A percentile compares a stretch with the other conserved stretches of the same genome.
Conservation (phyloP, 1,140 invertebrate genomes). For the Arion vulgaris region DNA sequence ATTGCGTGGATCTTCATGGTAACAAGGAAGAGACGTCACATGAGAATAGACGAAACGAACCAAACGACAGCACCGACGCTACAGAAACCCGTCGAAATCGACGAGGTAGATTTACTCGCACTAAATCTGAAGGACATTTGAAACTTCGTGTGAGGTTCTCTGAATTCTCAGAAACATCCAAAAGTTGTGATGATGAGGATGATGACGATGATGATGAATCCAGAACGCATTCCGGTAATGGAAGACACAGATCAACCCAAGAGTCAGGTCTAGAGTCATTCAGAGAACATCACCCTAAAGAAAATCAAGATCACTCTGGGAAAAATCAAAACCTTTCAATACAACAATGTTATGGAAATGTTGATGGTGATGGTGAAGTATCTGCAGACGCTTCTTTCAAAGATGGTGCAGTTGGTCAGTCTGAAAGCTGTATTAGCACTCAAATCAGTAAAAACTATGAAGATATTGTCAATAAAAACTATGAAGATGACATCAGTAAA, state of each 20-base stretch:
- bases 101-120: slow-evolving; percentile 13
- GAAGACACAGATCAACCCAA: neutral
- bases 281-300: neutral
- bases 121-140: slow-evolving; percentile 31
- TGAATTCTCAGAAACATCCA: slow-evolving; percentile 1
- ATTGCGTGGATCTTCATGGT: too few species aligned
- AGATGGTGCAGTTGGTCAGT: neutral
- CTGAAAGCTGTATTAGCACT: neutral
- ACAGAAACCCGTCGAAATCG: neutral
- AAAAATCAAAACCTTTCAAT: neutral
- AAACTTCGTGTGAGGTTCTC: slow-evolving; percentile 28
- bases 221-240: neutral
- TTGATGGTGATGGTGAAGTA: neutral
- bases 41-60: neutral
- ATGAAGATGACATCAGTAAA: too few species aligned
- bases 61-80: neutral
- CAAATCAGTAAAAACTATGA: neutral
- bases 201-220: neutral
- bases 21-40: neutral
- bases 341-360: neutral
- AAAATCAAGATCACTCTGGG: neutral
- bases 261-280: neutral
- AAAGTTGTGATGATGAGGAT: slow-evolving; percentile 14
- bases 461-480: neutral
- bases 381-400: neutral